Evolutionary conservation across 1,140 invertebrate species (phyloP).

Genomic region (Colletes latitarsis): DNA sequence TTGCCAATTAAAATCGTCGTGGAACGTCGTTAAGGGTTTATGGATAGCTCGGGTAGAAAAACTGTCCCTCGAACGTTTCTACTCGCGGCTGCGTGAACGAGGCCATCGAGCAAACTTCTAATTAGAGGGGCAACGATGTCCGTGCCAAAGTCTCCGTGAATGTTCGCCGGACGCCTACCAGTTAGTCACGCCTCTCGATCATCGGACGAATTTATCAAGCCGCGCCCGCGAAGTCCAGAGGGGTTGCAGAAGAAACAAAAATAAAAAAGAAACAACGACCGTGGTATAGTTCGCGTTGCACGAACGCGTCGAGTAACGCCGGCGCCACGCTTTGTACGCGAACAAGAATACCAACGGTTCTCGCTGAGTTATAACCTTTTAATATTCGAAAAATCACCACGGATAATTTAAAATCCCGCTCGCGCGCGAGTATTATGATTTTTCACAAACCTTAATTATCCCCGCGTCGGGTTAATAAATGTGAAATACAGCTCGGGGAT

Average conservation of each 20-base stretch:
- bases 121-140: slow-evolving; percentile 54
- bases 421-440: slow-evolving; percentile 1
- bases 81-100: slow-evolving; percentile 4
- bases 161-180: slow-evolving; percentile 44
- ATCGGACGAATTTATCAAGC: slow-evolving; percentile 68
- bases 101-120: slow-evolving; percentile 52
- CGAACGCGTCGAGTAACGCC: slow-evolving; percentile 2
- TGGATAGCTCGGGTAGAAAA: slow-evolving; percentile 22
- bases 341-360: slow-evolving; percentile 22
- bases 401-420: slow-evolving; percentile 35
- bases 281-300: neutral
- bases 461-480: slow-evolving; percentile 16
- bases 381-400: slow-evolving; percentile 46
- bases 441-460: slow-evolving; percentile 29
- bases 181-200: slow-evolving; percentile 72
- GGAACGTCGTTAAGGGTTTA: slow-evolving; percentile 33
- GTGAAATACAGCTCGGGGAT: neutral
- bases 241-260: neutral
- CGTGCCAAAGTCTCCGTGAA: slow-evolving; percentile 51
- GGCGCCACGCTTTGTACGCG: slow-evolving; percentile 22
- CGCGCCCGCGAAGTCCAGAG: neutral
- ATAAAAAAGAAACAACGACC: neutral
- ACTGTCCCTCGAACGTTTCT: slow-evolving; percentile 18
- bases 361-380: slow-evolving; percentile 42
- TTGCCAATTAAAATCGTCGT: slow-evolving; percentile 34